phyloP scores from a whole-genome alignment of 1,140 invertebrate genomes.

The Berghia stephanieae region DNA sequence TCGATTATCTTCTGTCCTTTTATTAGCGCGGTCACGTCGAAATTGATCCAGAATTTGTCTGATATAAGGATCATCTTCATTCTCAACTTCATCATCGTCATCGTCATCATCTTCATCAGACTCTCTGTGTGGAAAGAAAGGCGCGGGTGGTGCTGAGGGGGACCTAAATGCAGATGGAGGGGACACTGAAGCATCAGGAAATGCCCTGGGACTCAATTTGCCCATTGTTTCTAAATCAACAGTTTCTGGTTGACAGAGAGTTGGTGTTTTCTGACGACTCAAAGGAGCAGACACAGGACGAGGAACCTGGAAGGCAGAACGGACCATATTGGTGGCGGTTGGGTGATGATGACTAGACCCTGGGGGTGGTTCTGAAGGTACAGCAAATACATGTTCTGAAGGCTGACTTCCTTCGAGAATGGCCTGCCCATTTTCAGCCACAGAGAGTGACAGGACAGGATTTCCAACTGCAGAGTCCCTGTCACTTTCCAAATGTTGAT shows the following conservation, averaged over 20 bases:
- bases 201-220: constrained; percentile 58
- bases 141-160: constrained; percentile 58
- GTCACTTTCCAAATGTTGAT: constrained; percentile 47
- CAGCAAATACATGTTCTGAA: not conserved
- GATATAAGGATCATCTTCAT: constrained; percentile 44
- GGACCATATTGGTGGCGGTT: not conserved
- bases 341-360: not conserved
- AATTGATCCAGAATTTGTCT: constrained; percentile 38
- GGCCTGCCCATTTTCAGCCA: constrained; percentile 11
- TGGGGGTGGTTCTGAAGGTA: not conserved
- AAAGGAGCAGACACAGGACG: constrained; percentile 50
- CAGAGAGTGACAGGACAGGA: constrained; percentile 22
- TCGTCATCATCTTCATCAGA: constrained; percentile 42
- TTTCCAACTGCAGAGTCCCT: constrained; percentile 46
- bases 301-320: constrained; percentile 39
- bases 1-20: constrained; percentile 35
- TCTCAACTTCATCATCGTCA: constrained; percentile 42
- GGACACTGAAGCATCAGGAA: constrained; percentile 35
- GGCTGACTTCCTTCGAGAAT: not conserved
- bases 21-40: constrained; percentile 41
- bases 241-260: constrained; percentile 36
- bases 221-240: constrained; percentile 39
- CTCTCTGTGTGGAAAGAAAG: constrained; percentile 43
- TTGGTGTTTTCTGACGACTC: not conserved
- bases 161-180: constrained; percentile 41